Conservation (phyloP, 2,113 vertebrate genomes). For the Paramormyrops kingsleyae region DNA sequence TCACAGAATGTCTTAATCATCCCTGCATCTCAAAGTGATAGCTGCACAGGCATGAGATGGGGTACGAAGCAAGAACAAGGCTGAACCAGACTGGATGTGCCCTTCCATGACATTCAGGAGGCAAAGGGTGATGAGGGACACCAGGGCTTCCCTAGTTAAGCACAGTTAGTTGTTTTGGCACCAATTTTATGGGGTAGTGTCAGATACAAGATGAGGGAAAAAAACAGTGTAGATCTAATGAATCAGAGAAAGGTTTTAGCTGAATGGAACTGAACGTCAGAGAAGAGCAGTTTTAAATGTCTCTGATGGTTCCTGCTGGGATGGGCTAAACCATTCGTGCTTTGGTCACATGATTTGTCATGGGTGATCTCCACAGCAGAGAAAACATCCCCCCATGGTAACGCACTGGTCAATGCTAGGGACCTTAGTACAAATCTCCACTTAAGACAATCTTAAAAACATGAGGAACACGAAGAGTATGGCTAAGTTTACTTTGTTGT, state of each 20-base stretch:
- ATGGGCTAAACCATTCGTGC: neutral
- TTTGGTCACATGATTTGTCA: neutral
- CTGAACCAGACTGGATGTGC: neutral
- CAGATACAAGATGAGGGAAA: neutral
- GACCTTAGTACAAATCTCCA: neutral
- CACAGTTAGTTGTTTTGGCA: neutral
- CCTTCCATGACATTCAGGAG: neutral
- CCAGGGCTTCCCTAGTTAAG: neutral
- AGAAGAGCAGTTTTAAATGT: neutral
- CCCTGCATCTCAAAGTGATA: neutral
- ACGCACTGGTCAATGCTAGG: neutral
- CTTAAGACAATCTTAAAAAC: neutral
- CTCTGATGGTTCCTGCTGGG: neutral
- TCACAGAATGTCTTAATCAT: neutral
- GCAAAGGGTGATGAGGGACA: neutral
- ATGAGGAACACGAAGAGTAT: neutral
- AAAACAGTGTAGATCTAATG: neutral
- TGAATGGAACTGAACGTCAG: neutral
- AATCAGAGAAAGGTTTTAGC: neutral
- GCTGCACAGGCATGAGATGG: neutral
- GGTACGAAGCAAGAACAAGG: neutral
- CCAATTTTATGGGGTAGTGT: neutral
- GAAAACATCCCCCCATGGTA: neutral
- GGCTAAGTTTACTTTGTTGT: neutral
- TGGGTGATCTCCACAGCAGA: neutral